Percentiles rank a stretch among this genome's conserved stretches.
phyloP scores from a whole-genome alignment of 2,113 vertebrate species.

The Actenoides lindsayi region DNA sequence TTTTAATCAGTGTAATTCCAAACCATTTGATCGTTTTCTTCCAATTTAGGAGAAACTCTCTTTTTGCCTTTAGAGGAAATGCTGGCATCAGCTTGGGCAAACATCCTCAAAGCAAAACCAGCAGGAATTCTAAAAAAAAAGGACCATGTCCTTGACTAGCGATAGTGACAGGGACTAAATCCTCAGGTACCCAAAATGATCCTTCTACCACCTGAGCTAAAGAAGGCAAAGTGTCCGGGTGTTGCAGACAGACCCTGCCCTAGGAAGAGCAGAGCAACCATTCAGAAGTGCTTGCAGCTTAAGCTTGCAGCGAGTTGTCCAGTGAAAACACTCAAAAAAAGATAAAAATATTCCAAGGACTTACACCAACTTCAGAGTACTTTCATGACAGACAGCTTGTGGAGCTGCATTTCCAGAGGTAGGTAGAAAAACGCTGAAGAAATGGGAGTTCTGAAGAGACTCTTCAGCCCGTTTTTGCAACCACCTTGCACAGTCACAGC shows the following conservation, averaged over 20 bases:
- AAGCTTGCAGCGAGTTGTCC: background rate
- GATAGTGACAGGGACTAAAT: background rate
- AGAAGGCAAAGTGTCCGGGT: rapidly evolving
- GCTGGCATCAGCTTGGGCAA: background rate
- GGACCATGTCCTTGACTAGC: background rate
- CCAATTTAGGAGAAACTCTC: background rate
- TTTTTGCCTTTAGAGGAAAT: background rate
- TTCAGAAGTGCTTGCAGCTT: background rate
- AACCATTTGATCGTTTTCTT: background rate
- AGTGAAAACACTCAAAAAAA: background rate
- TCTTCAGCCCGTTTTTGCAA: background rate
- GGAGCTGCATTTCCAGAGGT: background rate
- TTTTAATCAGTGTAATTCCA: background rate
- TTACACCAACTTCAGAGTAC: background rate
- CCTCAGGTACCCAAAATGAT: background rate
- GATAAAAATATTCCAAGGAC: background rate
- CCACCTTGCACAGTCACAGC: background rate
- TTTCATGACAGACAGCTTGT: background rate
- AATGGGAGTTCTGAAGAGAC: background rate
- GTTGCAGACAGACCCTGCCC: background rate
- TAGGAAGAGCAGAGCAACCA: background rate
- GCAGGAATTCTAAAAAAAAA: background rate
- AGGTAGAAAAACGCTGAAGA: background rate
- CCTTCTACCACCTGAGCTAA: background rate
- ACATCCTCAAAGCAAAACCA: background rate